Conservation (phyloP, 2,113 vertebrate genomes). For the Ceuthmochares aereus region DNA sequence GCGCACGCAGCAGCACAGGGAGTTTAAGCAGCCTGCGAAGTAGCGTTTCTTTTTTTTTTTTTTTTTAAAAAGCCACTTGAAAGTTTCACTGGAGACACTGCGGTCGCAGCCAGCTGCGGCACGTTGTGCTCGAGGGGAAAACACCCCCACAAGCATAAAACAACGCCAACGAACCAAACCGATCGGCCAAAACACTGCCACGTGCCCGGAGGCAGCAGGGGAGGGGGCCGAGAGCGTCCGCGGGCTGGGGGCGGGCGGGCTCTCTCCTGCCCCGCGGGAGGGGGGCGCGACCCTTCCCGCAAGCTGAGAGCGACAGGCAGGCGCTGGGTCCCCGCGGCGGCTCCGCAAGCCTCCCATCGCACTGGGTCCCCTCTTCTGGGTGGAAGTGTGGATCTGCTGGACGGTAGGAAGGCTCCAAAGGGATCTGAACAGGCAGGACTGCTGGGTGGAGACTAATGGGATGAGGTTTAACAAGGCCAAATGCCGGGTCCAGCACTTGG, state of each 20-base stretch:
- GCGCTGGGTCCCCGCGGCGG: too few species aligned
- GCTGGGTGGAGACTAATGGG: too few species aligned
- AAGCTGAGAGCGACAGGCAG: background rate
- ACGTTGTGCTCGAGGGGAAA: background rate
- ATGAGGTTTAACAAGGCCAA: too few species aligned
- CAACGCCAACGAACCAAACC: background rate
- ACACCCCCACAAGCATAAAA: background rate
- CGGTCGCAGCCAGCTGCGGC: background rate
- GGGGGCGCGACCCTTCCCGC: background rate
- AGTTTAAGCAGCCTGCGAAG: background rate
- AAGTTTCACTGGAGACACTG: background rate
- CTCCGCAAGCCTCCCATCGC: background rate
- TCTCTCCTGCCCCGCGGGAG: background rate
- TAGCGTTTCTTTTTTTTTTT: background rate
- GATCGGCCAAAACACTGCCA: slow-evolving; percentile 42
- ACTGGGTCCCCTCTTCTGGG: too few species aligned
- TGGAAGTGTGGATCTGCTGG: too few species aligned
- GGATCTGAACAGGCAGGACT: too few species aligned
- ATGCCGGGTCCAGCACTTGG: too few species aligned
- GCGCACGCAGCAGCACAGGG: background rate
- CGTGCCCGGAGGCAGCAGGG: slow-evolving; percentile 5
- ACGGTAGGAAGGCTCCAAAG: too few species aligned
- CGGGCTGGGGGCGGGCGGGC: background rate
- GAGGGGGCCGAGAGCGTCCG: background rate
- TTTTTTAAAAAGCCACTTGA: background rate